Evolutionary conservation across 37 sponge, comb jelly and placozoan genomes (phyloP).

Genomic region (Ianthella basta): DNA sequence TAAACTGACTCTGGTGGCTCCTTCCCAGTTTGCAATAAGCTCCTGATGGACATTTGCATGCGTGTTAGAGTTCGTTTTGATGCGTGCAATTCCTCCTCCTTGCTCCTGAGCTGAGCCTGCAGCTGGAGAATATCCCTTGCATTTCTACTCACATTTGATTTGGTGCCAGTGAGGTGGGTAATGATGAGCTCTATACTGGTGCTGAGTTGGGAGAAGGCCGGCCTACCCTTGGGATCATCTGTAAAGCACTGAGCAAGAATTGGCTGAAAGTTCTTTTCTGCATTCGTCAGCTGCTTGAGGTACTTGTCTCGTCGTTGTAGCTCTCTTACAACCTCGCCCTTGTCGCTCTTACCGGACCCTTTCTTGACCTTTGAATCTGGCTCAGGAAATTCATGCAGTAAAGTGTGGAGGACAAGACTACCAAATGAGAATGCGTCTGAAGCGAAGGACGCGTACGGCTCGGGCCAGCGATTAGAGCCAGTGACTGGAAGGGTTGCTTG

Average conservation of each 20-base stretch:
- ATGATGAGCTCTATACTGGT: no score
- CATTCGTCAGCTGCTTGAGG: not conserved
- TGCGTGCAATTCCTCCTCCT: no score
- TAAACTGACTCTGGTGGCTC: no score
- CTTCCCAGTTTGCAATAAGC: no score
- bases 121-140: no score
- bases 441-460: not conserved
- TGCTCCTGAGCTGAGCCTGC: no score
- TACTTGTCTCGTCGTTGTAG: not conserved
- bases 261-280: not conserved
- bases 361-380: not conserved
- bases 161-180: no score
- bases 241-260: not conserved
- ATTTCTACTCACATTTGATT: no score
- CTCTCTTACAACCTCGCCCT: constrained; percentile 11
- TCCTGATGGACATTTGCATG: no score
- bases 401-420: constrained; percentile 3
- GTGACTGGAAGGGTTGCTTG: not conserved
- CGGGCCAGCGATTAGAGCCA: not conserved
- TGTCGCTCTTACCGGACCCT: not conserved
- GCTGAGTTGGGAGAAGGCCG: not conserved
- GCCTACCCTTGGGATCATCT: constrained; percentile 7
- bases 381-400: constrained; percentile 11
- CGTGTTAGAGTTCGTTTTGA: no score
- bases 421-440: constrained; percentile 11